Evolutionary conservation across 2,888 invertebrate genomes (phyloP), one percentile per base, ranked within the genome.

Genomic region (Agrochola circellaris): DNA sequence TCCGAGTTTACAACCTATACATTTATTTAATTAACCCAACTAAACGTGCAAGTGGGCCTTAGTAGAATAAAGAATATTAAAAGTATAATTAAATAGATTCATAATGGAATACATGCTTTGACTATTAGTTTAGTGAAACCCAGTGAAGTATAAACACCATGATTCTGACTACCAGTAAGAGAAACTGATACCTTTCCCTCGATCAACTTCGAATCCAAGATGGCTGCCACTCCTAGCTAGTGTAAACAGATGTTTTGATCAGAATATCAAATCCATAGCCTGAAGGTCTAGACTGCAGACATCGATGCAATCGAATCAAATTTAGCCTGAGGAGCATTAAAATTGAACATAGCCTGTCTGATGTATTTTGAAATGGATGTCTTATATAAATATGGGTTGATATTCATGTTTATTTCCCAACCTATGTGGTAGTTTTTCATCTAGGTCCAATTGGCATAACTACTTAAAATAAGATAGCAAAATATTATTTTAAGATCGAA

Each of bases 241-340:
- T n/a, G 61, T 62, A 75, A 81, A 81, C 70, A 77, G 70, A 74
- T 87, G 73, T 78, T 62, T 67, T 65, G 81, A 74, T 69, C 45
- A 45, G 56, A 73, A 77, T 86, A 77, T 78, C 77, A 56, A 73
- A 73, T 70, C 30, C 71, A 66, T 82, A 42, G 86, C 82, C 83
- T 20, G 20, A 9, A 54, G 72, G 67, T 79, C 77, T 74, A 89
- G 77, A 84, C 77, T 56, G 30, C 7, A 73, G 51, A 70, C 8
- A 56, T 77, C 71, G 64, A 79, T 77, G 34, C 80, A 56, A 42
- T 72, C 73, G 65, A 30, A 77, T 69, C 65, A 54, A 75, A 81
- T 81, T 58, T 60, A 58, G 74, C 89, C 61, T 20, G 66, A 0
- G 69, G 77, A 64, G 75, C 64, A 58, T 75, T 73, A 56, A 71